A percentile compares a stretch with the other conserved stretches of the same genome.
phyloP scores from a whole-genome alignment of 2,113 vertebrate genomes.

The Rattus norvegicus region GRCr8 NC_086024.1:27689501-27690000 shows the following conservation, averaged over 20 bases:
- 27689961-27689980: background rate
- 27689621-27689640: background rate
- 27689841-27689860: background rate
- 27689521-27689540: background rate
- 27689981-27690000: background rate
- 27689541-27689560: background rate
- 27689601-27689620: background rate
- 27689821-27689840: background rate
- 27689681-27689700: background rate
- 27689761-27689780: background rate
- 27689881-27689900: background rate
- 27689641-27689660: background rate
- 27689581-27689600: slow-evolving; percentile 1
- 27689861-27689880: background rate
- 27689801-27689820: background rate
- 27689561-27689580: background rate
- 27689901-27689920: background rate
- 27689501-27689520: background rate
- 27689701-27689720: background rate
- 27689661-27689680: background rate
- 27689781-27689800: no score
- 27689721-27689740: background rate
- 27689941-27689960: background rate
- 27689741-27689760: background rate
- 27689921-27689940: background rate